These are phyloP conservation scores for Xyliphius kryptos DNA, from an alignment of 2,113 vertebrate genomes.

Conservation along the genomic window DNA sequence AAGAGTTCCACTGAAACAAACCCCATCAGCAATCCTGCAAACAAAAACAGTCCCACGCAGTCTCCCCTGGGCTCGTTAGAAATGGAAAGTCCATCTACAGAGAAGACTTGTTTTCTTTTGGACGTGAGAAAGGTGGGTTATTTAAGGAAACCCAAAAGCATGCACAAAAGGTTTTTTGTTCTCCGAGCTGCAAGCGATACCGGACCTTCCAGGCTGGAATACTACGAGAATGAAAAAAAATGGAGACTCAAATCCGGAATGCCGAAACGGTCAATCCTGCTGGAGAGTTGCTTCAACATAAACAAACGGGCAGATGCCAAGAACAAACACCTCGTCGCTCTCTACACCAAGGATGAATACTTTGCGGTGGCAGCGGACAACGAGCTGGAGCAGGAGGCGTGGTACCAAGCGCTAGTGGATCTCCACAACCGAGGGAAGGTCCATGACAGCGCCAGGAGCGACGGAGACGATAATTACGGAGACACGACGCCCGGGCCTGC, in stretches of 20 bases:
- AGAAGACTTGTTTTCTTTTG: slow-evolving; percentile 76
- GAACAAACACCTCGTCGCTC: slow-evolving; percentile 83
- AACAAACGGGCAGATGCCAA: slow-evolving; percentile 88
- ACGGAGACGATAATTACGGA: slow-evolving; percentile 67
- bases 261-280: slow-evolving; percentile 80
- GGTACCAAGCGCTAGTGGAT: slow-evolving; percentile 80
- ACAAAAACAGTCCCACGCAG: no score
- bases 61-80: no score
- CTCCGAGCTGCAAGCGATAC: slow-evolving; percentile 76
- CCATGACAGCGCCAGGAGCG: slow-evolving; percentile 59
- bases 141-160: slow-evolving; percentile 89
- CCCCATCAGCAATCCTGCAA: no score
- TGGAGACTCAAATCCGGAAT: slow-evolving; percentile 85
- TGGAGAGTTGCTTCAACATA: slow-evolving; percentile 87
- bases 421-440: slow-evolving; percentile 78
- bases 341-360: slow-evolving; percentile 85
- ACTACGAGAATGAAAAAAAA: slow-evolving; percentile 90
- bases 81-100: slow-evolving; percentile 73
- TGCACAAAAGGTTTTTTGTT: slow-evolving; percentile 89
- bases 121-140: slow-evolving; percentile 89
- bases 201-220: slow-evolving; percentile 81
- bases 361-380: slow-evolving; percentile 82
- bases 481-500: slow-evolving; percentile 73
- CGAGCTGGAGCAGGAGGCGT: slow-evolving; percentile 79
- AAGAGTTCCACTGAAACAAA: no score